Base-by-base conservation (phyloP, 2,797 vertebrate genomes). In the Apodemus agrarius region DNA sequence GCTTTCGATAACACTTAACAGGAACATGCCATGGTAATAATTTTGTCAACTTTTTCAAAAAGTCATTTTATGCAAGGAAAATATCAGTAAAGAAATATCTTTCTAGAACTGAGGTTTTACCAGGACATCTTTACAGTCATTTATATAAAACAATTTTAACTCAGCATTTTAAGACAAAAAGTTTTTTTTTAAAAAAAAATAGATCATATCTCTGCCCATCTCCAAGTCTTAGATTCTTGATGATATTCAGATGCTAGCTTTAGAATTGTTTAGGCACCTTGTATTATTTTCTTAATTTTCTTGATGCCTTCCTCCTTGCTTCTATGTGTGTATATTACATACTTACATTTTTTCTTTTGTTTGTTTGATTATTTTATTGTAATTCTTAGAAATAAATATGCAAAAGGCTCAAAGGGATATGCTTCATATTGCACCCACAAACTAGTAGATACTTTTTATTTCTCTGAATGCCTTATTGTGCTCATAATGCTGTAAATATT, bases 311-410 rank as follows among this genome's bases (percentile, higher is more conserved):
- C 11, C 57, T 78, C 7, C 57, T 82, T 88, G 21, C 1, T 88
- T 93, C 29, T 76, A 43, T 90, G 49, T 80, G 29, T 75, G 37
- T 89, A 12, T 16, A 63, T 31, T 43, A 1, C 24, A 9, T 49
- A 72, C 16, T 74, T 61, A 63, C 24, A 31, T 43, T 21, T 10
- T 82, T 81, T 59, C n/a, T 63, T 63, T 29, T 11, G 3, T 83
- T 22, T 22, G 37, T 31, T 22, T 84, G n/a, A 72, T 72, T 37
- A 72, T 49, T 52, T 34, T 10, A 11, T 22, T 88, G 29, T 3
- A 21, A 72, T 76, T 90, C 13, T 74, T 91, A 65, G 52, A 88
- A 97, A 85, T 85, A 26, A 89, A 79, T 79, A 93, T 16, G 1
- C 2, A 52, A 79, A 87, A 79, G 1, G 6, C 4, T 10, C 91